Evolutionary conservation across 2,113 vertebrate genomes (phyloP).

Genomic region (Apus apus): DNA sequence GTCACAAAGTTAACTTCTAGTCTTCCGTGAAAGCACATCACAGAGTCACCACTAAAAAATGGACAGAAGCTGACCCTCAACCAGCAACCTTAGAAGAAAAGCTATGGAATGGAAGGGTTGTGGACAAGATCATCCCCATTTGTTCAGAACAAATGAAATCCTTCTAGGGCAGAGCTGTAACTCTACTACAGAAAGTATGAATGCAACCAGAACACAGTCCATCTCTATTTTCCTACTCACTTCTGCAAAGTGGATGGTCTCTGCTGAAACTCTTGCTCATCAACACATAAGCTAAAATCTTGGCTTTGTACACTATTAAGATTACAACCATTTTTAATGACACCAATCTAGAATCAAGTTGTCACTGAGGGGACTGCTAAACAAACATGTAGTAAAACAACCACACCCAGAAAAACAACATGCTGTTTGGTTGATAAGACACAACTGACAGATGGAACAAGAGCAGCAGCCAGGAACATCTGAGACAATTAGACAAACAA

Average conservation of each 20-base stretch:
- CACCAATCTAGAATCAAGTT: background rate
- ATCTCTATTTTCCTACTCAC: background rate
- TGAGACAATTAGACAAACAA: constrained; percentile 5
- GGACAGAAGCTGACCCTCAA: background rate
- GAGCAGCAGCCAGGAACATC: background rate
- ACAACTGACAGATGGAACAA: constrained; percentile 24
- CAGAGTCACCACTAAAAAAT: constrained; percentile 4
- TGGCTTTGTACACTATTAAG: background rate
- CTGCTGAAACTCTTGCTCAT: background rate
- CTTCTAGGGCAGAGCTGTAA: background rate
- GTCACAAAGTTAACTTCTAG: background rate
- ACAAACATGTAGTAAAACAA: constrained; percentile 57
- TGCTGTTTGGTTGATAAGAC: constrained; percentile 18
- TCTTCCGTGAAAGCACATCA: background rate
- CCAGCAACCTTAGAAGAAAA: constrained; percentile 17
- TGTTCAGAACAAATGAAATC: background rate
- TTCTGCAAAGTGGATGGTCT: background rate
- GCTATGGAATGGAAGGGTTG: background rate
- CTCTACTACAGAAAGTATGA: background rate
- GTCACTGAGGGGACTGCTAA: background rate
- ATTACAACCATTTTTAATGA: background rate
- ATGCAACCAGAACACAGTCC: background rate
- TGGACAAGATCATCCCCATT: background rate
- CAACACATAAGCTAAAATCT: background rate
- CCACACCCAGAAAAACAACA: background rate